Base-by-base conservation (phyloP, 1,140 invertebrate species). In the Fopius arisanus region DNA sequence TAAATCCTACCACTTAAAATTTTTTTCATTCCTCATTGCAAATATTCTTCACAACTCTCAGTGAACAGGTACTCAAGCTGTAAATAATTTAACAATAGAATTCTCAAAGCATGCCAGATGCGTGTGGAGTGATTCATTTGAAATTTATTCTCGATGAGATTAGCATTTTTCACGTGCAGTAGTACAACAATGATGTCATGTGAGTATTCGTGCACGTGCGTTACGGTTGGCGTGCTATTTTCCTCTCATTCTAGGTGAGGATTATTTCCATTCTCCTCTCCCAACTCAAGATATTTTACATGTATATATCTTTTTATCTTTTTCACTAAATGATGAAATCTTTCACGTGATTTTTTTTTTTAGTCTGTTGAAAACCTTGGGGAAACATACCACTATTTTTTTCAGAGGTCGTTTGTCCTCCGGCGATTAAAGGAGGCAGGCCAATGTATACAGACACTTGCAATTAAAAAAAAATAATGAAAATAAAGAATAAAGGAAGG, bases 131-230 rank as follows among this genome's bases (percentile, higher is more conserved):
- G 54, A 59, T 59, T 59, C 54, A 59, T 21, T 59, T 6, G 43
- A 16, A 48, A 16, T n/a, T 48, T 19, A 16, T n/a, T 19, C 43
- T 16, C 16, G 33, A 48, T 48, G 14, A 48, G n/a, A 48, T 48
- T 48, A 16, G 43, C 43, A 48, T 48, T 16, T 12, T 48, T 19
- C 43, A n/a, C 54, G 23, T 59, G 54, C 54, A 26, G 26, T 12
- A 23, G 54, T 26, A 59, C 54, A 59, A 26, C 19, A 59, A 59
- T 9, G 26, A 59, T 26, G 23, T 26, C 23, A 48, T 48, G 16
- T 48, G 16, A 48, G 54, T 59, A 19, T 28, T 59, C 54, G 54
- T 59, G 54, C 54, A 59, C 54, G 54, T 59, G 54, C 54, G 54
- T 59, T 26, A 59, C 54, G 54, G 54, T 59, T 59, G 54, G 54